Evolutionary conservation across 2,113 vertebrate genomes (phyloP), one percentile per base, ranked within the genome.

Genomic region (Actenoides hombroni): DNA sequence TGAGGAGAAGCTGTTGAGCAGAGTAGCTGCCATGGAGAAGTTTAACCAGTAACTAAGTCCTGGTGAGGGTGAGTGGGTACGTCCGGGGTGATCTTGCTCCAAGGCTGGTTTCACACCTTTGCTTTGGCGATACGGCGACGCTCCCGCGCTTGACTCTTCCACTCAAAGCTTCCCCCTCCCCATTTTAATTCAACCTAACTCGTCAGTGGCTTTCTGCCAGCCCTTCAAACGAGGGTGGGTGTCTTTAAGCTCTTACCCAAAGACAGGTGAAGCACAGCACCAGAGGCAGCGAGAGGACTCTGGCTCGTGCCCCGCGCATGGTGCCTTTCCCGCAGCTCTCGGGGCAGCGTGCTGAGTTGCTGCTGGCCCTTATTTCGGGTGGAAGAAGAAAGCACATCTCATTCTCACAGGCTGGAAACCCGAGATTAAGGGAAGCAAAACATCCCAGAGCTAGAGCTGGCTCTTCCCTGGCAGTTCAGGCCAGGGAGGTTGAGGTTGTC

Each of bases 311-410:
- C 2, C n/a, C n/a, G n/a, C n/a, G n/a, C n/a, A n/a, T n/a, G n/a
- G 1, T 0, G 3, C 0, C 56, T 82, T 44, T 53, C 57, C n/a
- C 15, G 69, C 51, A 61, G 56, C 5, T 60, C 53, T 79, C 18
- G 0, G 8, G 69, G 88, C 5, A 0, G 29, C 5, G 37, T 19
- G 1, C 2, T 0, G 74, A n/a, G 23, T 23, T 86, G 73, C 74
- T 63, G 3, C 20, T 46, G 53, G 69, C 75, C 57, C 63, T 64
- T 19, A 4, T 17, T 85, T 73, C 85, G 39, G 28, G 12, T 69
- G 49, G 14, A 23, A n/a, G 42, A 49, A 29, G 63, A 59, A 46
- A 77, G 16, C 0, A 10, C 73, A 35, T 78, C 86, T 88, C 37
- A 1, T 42, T 2, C 11, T 35, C 56, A 24, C 17, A 8, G 51